phyloP scores from a whole-genome alignment of 2,888 invertebrate species.

The Lithophane leautieri region DNA sequence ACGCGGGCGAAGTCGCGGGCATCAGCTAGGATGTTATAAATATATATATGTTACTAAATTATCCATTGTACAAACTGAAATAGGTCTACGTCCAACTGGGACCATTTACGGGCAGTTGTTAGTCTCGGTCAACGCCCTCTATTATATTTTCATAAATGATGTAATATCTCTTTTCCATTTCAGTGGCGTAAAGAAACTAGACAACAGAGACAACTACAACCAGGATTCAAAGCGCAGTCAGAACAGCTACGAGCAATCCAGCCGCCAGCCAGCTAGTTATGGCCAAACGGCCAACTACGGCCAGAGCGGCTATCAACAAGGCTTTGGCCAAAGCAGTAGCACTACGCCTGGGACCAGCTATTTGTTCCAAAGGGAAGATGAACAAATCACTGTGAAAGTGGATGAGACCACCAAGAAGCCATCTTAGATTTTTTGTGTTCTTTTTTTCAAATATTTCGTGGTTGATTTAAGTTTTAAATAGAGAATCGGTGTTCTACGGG shows the following conservation, averaged over 20 bases:
- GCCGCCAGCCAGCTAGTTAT: constrained; percentile 57
- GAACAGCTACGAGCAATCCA: constrained; percentile 65
- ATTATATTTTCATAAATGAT: no score
- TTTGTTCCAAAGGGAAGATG: constrained; percentile 88
- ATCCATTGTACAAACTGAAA: neutral
- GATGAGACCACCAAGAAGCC: constrained; percentile 83
- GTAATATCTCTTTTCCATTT: constrained; percentile 37
- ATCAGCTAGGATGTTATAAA: no score
- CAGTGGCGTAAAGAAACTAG: constrained; percentile 79
- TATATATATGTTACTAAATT: no score
- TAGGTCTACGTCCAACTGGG: neutral
- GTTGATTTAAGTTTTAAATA: constrained; percentile 34
- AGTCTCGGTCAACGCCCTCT: no score
- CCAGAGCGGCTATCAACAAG: constrained; percentile 63
- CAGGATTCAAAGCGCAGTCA: constrained; percentile 66
- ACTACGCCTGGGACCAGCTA: constrained; percentile 89
- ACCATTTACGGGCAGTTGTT: no score
- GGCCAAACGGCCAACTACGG: constrained; percentile 62
- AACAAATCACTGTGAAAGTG: constrained; percentile 80
- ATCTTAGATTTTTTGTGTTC: constrained; percentile 61
- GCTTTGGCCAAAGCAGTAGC: constrained; percentile 74
- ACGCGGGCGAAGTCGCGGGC: no score
- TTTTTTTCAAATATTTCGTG: constrained; percentile 40
- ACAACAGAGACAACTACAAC: constrained; percentile 69
- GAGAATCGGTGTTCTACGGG: neutral